Base-by-base conservation (phyloP, 2,888 invertebrate genomes). In the Ethmia dodecea region DNA sequence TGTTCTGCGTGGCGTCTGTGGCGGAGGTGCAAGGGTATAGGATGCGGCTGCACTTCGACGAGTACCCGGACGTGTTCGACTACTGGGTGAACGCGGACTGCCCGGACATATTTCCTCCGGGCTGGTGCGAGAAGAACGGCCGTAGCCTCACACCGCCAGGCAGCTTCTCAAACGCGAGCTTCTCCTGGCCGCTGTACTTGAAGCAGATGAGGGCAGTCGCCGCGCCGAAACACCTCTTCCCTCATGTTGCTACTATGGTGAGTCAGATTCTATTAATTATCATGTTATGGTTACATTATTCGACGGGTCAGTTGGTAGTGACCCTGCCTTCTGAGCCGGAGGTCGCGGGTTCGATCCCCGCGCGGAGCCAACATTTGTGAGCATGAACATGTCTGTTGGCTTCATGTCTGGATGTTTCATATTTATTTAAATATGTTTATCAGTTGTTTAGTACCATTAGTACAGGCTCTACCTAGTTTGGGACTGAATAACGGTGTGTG, bases 51-150 rank as follows among this genome's bases (percentile, higher is more conserved):
- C 95, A 95, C 70, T 98, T 98, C 71, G 97, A 98, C 77, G 97
- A 96, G 9, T 98, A 93, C 69, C 91, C 93, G 0, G 93, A 93
- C 38, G 89, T 92, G 63, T 94, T 94, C 60, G 97, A 98, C 74
- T 98, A 95, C 74, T 98, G 98, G 97, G 90, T 93, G 22, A 96
- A 97, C 70, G 94, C 95, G 0, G 95, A 97, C 68, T 94, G 94
- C n/a, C 88, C 91, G 60, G 94, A 96, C 63, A 93, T 98, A 37
- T 98, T 97, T 70, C 96, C 96, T 5, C 90, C 93, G 16, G 96
- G 96, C n/a, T 98, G 96, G 95, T 95, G 97, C 63, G 93, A 94
- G 60, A 93, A 93, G 67, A 94, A 94, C 52, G 90, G 91, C 1
- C 93, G 94, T 36, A 74, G 88, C 14, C 72, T 98, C 38, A 92